Percentiles rank a stretch among this genome's conserved stretches.
phyloP scores from a whole-genome alignment of 2,797 vertebrate species.

The Tokudaia tokunoshimensis region DNA sequence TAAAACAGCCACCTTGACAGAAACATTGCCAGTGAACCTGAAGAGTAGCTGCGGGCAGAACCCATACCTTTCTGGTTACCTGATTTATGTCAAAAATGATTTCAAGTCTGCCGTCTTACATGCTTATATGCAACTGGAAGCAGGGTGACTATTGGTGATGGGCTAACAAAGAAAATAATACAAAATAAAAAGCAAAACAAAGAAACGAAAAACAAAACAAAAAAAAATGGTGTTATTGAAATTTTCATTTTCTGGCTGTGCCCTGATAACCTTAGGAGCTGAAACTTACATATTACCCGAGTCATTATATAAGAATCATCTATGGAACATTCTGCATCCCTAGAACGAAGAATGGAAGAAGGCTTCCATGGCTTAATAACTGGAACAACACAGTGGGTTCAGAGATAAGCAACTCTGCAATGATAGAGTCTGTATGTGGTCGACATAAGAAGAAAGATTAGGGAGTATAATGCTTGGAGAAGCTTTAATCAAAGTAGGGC shows the following conservation, averaged over 20 bases:
- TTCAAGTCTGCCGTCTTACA: not conserved
- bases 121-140: not conserved
- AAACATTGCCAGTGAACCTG: slow-evolving; percentile 55
- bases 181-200: not conserved
- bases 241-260: slow-evolving; percentile 35
- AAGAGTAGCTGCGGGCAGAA: slow-evolving; percentile 6
- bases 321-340: not conserved
- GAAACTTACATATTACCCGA: not conserved
- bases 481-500: not conserved
- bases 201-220: not conserved
- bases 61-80: not conserved
- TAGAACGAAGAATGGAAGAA: not conserved
- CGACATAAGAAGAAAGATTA: not conserved
- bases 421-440: not conserved
- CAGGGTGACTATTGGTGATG: not conserved
- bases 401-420: not conserved
- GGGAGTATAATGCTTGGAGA: not conserved
- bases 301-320: not conserved
- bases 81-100: slow-evolving; percentile 33
- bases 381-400: not conserved
- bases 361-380: not conserved
- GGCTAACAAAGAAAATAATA: not conserved
- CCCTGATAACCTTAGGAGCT: not conserved
- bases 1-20: slow-evolving; percentile 69
- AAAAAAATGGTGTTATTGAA: not conserved